Base-by-base conservation (phyloP, 2,797 vertebrate species). In the Erpetoichthys calabaricus region DNA sequence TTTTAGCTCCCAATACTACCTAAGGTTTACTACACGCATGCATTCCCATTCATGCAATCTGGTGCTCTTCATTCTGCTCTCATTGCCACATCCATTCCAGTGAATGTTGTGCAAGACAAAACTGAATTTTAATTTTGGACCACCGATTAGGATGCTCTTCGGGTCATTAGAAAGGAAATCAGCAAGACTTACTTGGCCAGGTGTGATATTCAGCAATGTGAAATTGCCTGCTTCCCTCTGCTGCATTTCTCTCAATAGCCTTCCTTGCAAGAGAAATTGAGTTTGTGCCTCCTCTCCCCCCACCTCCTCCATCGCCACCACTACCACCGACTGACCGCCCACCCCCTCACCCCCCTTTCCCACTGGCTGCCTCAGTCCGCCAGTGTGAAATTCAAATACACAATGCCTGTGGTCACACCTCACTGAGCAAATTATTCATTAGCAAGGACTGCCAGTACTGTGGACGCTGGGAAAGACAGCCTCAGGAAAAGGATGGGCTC, bases 391-490 rank as follows among this genome's bases (percentile, higher is more conserved):
- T 67, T 76, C 70, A 62, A 52, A 61, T 57, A 73, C 69, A 83
- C 79, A 79, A 75, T 76, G 70, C 69, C 67, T 55, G 62, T 67
- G 74, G 76, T 80, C 73, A 80, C 79, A 81, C 76, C 72, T 84
- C 80, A 63, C 63, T 64, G 74, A 70, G 68, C 78, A 77, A 73
- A 82, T 80, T 81, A 77, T 83, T 83, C 68, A 72, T 73, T 62
- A 75, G 66, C 7, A 50, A 7, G 63, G 70, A 70, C 70, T 59
- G 61, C 57, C 62, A 47, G 63, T 57, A 56, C 53, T 3, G 47
- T 42, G 56, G 68, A 70, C 65, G 64, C 62, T 52, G 61, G 64
- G 53, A 60, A 62, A 55, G 25, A 51, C 25, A 25, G 51, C 41
- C 45, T 64, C 7, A 55, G 45, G 65, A 56, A 75, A 68, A 58